Evolutionary conservation across 2,888 invertebrate genomes (phyloP).

Genomic region (Hypsopygia costalis): DNA sequence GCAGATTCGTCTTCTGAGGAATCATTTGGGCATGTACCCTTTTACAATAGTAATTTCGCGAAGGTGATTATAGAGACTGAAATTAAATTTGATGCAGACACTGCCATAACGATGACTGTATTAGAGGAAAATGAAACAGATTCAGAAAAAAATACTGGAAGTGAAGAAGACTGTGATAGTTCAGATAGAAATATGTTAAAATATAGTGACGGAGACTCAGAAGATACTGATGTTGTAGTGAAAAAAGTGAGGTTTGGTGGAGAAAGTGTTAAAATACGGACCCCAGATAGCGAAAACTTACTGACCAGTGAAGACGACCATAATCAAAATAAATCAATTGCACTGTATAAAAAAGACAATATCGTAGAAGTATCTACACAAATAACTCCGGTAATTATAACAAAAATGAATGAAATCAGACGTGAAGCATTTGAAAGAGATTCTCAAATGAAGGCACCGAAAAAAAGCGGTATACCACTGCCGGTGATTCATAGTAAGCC

Average conservation of each 20-base stretch:
- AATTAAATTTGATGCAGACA: slow-evolving; percentile 89
- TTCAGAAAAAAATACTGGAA: slow-evolving; percentile 62
- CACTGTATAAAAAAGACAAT: slow-evolving; percentile 28
- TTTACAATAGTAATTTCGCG: slow-evolving; percentile 70
- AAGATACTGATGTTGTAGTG: slow-evolving; percentile 77
- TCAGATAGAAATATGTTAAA: slow-evolving; percentile 76
- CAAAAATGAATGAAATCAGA: slow-evolving; percentile 57
- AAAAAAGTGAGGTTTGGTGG: slow-evolving; percentile 92
- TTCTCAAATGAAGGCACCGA: slow-evolving; percentile 30
- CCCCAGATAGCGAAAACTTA: slow-evolving; percentile 90
- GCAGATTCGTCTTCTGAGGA: slow-evolving; percentile 82
- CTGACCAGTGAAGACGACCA: slow-evolving; percentile 79
- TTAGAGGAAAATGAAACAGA: slow-evolving; percentile 84
- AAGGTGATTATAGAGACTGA: slow-evolving; percentile 91
- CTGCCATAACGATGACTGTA: slow-evolving; percentile 91
- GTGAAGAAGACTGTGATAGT: slow-evolving; percentile 69
- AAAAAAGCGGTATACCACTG: slow-evolving; percentile 66
- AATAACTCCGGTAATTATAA: slow-evolving; percentile 41
- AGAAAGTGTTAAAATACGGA: slow-evolving; percentile 91
- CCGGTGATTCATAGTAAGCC: slow-evolving; percentile 57
- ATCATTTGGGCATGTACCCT: slow-evolving; percentile 68
- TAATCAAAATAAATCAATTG: slow-evolving; percentile 31
- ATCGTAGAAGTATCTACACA: slow-evolving; percentile 38
- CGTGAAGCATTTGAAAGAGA: slow-evolving; percentile 47
- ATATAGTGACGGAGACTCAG: slow-evolving; percentile 82